These are phyloP conservation scores for Ameiurus melas DNA, from an alignment of 2,113 vertebrate genomes.

Conservation along the genomic window DNA sequence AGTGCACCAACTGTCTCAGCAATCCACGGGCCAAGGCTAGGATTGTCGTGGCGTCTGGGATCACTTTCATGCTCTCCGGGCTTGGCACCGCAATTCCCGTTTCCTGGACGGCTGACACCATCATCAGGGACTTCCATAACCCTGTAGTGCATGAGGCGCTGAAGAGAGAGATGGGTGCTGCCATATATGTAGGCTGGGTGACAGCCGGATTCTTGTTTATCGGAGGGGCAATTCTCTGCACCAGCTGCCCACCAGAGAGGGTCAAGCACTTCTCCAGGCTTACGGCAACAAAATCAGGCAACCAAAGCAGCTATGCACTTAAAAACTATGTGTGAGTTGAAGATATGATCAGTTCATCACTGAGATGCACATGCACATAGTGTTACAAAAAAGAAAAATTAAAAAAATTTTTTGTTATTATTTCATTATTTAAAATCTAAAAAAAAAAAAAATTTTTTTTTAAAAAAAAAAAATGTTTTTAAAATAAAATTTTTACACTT, in stretches of 20 bases:
- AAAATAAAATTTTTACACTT: too few species aligned
- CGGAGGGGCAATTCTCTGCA: constrained; percentile 80
- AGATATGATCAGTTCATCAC: neutral
- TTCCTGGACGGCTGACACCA: constrained; percentile 84
- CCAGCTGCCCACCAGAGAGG: constrained; percentile 67
- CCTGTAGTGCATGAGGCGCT: constrained; percentile 83
- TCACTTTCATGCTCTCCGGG: constrained; percentile 72
- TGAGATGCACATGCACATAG: neutral
- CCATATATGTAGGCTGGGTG: constrained; percentile 87
- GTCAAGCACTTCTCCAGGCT: constrained; percentile 65
- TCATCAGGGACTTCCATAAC: constrained; percentile 90
- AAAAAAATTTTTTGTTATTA: too few species aligned
- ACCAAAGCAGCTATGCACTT: constrained; percentile 71
- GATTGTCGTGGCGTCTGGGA: constrained; percentile 70
- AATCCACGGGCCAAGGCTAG: constrained; percentile 68
- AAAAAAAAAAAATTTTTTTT: too few species aligned
- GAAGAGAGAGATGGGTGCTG: constrained; percentile 87
- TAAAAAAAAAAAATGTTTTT: too few species aligned
- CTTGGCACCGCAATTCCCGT: constrained; percentile 77
- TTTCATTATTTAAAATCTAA: too few species aligned
- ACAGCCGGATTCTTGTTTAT: constrained; percentile 80
- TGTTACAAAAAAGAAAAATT: too few species aligned
- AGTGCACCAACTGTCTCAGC: constrained; percentile 78
- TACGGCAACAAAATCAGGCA: constrained; percentile 59
- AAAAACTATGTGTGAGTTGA: constrained; percentile 81